Base-by-base conservation (phyloP, 2,797 vertebrate genomes). In the Eupleurogrammus muticus region DNA sequence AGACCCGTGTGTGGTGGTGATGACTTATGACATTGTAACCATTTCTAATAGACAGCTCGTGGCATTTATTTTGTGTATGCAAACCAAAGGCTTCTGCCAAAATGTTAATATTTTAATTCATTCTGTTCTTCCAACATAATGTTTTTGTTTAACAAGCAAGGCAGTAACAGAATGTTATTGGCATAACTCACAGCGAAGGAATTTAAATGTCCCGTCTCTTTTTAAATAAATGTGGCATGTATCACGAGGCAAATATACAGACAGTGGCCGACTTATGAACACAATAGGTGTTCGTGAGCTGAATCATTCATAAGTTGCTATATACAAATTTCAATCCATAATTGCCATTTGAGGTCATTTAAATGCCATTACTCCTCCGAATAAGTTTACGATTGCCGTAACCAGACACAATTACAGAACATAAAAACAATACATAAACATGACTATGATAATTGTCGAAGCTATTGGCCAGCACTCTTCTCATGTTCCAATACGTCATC, bases 1-100 rank as follows among this genome's bases (percentile, higher is more conserved):
- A 42, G 67, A 61, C 9, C 12, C 21, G 61, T 50, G 34, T 16
- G 19, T 60, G 52, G 63, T 47, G 60, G 46, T 46, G 44, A 75
- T 77, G 48, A 67, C 40, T 61, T 60, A 47, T 61, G 34, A 58
- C 71, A 60, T 49, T 66, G 32, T 66, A 28, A 42, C 42, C 24
- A 35, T 35, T 38, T 63, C n/a, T 32, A 69, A 78, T 62, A 28
- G 60, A 52, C 40, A 32, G 21, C 46, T 53, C 56, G 48, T 23
- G 59, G 40, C 50, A 66, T 38, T 53, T 59, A 49, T 62, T 65
- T 49, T 52, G 46, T 67, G n/a, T 72, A 36, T 55, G 28, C 49
- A 51, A 23, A 58, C 51, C 48, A 64, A 5, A 58, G 17, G 47
- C 24, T 48, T 53, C 36, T 46, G 44, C 36, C 66, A 60, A 48